Base-by-base conservation (phyloP, 1,140 invertebrate species). In the Pogonomyrmex barbatus region DNA sequence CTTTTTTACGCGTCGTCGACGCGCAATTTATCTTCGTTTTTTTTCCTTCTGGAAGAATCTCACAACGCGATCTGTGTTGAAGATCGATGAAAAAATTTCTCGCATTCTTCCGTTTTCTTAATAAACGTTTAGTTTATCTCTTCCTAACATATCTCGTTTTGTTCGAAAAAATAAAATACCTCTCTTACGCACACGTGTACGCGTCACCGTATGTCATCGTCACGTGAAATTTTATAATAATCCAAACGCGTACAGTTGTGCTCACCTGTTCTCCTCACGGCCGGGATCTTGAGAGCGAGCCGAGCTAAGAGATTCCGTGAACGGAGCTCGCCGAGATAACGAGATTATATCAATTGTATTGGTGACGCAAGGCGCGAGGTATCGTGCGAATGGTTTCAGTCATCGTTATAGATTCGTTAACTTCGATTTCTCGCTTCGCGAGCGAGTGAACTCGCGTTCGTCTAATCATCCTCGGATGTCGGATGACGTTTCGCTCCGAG, bases 281-380 rank as follows among this genome's bases (percentile, higher is more conserved):
- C n/a, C 54, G 42, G 24, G 24, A 39, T 60, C 30, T 83, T 30
- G 47, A 52, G 36, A 33, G 33, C 36, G 82, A 52, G 58, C 6
- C 2, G 33, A 24, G 42, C n/a, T 10, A 9, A 45, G 47, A 85
- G 63, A 52, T 50, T 60, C 52, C 42, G 54, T 24, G 62, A 71
- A 77, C 63, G 63, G 83, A 73, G 71, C 71, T 89, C 68, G 70
- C 85, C 83, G 82, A 89, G 88, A 89, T 89, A 90, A 89, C 88
- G 62, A 89, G 88, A 89, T 90, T 87, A 87, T 60, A 83, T 71
- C 83, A 81, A 75, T 86, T 78, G 70, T 50, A 83, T 83, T 60
- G 56, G 17, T 89, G 87, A 89, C 87, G 88, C 71, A 89, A 86
- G 9, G 42, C 65, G 47, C 14, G n/a, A 6, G 24, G 33, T 56